Conservation (phyloP, 2,797 vertebrate genomes). For the Microhierax caerulescens region DNA sequence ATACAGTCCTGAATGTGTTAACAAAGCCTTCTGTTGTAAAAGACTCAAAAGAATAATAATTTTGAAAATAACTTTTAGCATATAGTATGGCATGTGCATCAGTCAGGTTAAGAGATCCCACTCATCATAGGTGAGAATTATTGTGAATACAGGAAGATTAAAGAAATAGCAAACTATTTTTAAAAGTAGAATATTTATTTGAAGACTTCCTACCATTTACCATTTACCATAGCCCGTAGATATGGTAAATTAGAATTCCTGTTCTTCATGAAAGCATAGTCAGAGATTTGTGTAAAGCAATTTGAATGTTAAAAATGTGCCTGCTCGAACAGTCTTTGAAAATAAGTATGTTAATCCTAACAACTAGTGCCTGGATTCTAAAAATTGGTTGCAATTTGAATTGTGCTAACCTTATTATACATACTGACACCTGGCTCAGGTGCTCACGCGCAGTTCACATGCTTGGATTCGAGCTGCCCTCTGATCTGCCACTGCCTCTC, state of each 20-base stretch:
- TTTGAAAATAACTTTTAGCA: not conserved
- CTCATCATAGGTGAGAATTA: not conserved
- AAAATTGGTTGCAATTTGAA: not conserved
- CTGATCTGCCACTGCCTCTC: not conserved
- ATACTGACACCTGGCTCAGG: not conserved
- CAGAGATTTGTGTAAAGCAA: not conserved
- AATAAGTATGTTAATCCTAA: not conserved
- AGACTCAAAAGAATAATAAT: not conserved
- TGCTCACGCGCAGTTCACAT: not conserved
- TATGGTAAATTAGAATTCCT: not conserved
- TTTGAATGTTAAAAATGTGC: not conserved
- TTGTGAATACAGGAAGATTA: not conserved
- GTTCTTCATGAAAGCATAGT: not conserved
- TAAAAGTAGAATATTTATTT: not conserved
- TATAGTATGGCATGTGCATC: not conserved
- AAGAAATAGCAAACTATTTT: not conserved
- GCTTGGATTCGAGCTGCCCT: not conserved
- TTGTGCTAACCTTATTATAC: not conserved
- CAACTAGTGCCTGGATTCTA: not conserved
- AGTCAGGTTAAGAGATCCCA: not conserved
- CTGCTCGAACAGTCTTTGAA: not conserved
- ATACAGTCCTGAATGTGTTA: not conserved
- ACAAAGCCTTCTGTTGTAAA: not conserved
- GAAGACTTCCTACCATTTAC: not conserved
- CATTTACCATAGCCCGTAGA: not conserved